Evolutionary conservation across 2,113 vertebrate genomes (phyloP), one percentile per base, ranked within the genome.

Genomic region (Planiliza haematocheilus): DNA sequence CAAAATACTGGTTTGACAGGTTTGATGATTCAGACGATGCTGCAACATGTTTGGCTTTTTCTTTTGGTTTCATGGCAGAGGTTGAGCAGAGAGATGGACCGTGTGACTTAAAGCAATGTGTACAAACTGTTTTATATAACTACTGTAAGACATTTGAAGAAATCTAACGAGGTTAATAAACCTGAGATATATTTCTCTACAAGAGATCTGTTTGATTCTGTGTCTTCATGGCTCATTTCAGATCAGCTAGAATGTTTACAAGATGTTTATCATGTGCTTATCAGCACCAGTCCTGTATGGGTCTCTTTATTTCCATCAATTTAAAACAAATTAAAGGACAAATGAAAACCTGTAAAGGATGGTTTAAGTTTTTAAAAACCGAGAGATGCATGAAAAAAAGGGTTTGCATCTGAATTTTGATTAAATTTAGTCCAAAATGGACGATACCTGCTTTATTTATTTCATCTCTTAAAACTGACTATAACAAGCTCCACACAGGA

Each of bases 141-240:
- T 56, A 73, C 55, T 81, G 81, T 72, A 71, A 64, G 80, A 79
- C 76, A 76, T 84, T 77, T 77, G 49, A 86, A 76, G 42, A 80
- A 68, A 71, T 79, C 56, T 52, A 62, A 10, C n/a, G 42, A 74
- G 80, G 82, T 81, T 83, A 91, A 92, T 92, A 94, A 91, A 92
- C 74, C 67, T 79, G 85, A 90, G 63, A 78, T 88, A 70, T 91
- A 91, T 92, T 92, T 94, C 87, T 93, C 83, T 91, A 91, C 72
- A 74, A 77, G 88, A 91, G 68, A 36, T 30, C n/a, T 46, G 64
- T 56, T 42, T 71, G 60, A 37, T 49, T 66, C 61, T 51, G 48
- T 65, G n/a, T 18, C 16, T 50, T 14, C 16, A 8, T 14, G 2
- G 43, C 24, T 24, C 18, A 50, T 56, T 16, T 42, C 50, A 70